A percentile compares a stretch with the other conserved stretches of the same genome.
These are phyloP conservation scores for Drosophila atripex DNA, from an alignment of 2,888 invertebrate genomes.

Conservation along the genomic window DNA sequence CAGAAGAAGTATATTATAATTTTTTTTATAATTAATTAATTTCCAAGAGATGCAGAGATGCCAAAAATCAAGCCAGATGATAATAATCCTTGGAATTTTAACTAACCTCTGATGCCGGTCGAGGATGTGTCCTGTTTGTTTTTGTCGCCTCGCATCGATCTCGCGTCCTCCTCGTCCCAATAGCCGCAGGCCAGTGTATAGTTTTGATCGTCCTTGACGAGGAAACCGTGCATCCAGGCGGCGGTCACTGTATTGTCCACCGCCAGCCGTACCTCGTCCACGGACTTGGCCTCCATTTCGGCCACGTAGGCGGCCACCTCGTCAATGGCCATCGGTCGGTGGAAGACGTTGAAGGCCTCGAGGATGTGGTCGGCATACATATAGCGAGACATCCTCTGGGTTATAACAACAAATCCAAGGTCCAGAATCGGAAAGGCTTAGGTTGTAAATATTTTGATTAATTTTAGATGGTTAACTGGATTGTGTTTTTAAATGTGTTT, in stretches of 20 bases:
- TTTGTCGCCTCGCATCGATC: not conserved
- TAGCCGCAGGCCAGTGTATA: conserved; percentile 29
- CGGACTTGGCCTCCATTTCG: conserved; percentile 45
- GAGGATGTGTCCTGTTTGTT: not conserved
- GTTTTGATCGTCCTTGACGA: conserved; percentile 24
- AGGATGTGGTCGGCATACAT: conserved; percentile 56
- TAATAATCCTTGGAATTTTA: not conserved
- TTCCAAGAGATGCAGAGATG: not conserved
- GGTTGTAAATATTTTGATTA: not conserved
- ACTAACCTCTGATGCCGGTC: not conserved
- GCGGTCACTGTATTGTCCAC: conserved; percentile 65
- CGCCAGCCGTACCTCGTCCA: conserved; percentile 40
- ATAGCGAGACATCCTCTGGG: conserved; percentile 58
- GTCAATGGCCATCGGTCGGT: conserved; percentile 47
- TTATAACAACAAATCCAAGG: too few species aligned
- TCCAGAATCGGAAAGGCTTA: not conserved
- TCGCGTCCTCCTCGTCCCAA: conserved; percentile 3
- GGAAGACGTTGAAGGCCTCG: conserved; percentile 57
- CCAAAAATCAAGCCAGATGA: not conserved
- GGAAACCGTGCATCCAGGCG: conserved; percentile 60
- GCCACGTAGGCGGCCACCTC: conserved; percentile 59
- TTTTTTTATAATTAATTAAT: not conserved
- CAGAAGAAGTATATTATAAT: too few species aligned
- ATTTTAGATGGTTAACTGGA: not conserved
- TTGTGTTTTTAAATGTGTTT: too few species aligned